Evolutionary conservation across 1,140 invertebrate species (phyloP), one percentile per base, ranked within the genome.

Genomic region (Pogonognathellus flavescens): DNA sequence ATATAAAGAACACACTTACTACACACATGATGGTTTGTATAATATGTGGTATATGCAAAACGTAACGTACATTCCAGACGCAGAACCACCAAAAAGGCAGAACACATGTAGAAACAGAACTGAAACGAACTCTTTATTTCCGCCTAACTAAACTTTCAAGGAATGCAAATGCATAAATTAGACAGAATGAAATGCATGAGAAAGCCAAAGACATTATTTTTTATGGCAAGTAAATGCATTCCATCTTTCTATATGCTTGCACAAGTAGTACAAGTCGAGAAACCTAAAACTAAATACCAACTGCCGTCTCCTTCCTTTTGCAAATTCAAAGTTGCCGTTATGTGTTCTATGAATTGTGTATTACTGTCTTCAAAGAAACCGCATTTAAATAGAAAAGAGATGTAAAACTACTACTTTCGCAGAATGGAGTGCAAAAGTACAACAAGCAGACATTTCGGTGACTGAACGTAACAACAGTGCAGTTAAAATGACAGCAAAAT

Each of bases 101-200:
- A 66, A 66, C 25, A 20, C 62, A 66, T 14, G 11, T 22, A 66
- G 22, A 31, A 76, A 16, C 13, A 76, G 22, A 76, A 49, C 14
- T 18, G 6, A 16, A 16, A 76, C 70, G 4, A 66, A 66, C 60
- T 22, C 60, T 11, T 20, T 18, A 10, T 6, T 31, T 50, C 14
- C 1, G 6, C 70, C 25, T 76, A 16, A 76, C 70, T 50, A 16
- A 76, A 76, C 70, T 76, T 76, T 76, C 41, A 41, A 70, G 16
- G 70, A 76, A 76, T 76, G 70, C 70, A 76, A 76, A 76, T 76
- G 70, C 70, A 76, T 76, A 76, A 76, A 76, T 76, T 76, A 76
- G n/a, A 16, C 41, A 50, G n/a, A 41, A 16, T 50, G 25, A 76
- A 76, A 76, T 76, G 70, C 70, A 76, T 76, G 70, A 41, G 13